Evolutionary conservation across 2,113 vertebrate genomes (phyloP).

Genomic region (Platysternon megacephalum): DNA sequence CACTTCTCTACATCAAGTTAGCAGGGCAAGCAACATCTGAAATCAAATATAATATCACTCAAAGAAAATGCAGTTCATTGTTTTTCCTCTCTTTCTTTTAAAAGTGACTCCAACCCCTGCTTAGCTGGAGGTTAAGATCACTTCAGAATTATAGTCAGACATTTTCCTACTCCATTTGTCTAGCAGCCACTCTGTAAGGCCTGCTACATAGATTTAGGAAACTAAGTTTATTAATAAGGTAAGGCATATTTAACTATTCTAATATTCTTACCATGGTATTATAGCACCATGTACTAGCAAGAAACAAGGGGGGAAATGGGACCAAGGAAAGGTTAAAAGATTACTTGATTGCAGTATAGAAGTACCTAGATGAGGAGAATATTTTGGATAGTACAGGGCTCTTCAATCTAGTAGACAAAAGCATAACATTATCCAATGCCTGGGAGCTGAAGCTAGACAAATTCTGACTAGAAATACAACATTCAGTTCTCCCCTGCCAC

Average conservation of each 20-base stretch:
- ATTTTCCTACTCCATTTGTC: neutral
- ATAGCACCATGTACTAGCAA: neutral
- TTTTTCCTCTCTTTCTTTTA: neutral
- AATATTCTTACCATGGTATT: neutral
- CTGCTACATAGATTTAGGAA: neutral
- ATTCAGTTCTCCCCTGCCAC: no score
- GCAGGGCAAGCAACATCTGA: neutral
- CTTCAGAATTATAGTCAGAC: neutral
- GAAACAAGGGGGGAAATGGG: neutral
- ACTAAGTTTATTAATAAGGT: neutral
- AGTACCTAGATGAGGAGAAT: neutral
- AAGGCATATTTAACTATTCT: neutral
- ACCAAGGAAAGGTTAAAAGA: neutral
- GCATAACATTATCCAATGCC: neutral
- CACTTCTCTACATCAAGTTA: neutral
- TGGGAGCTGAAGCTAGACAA: neutral
- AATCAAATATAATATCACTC: neutral
- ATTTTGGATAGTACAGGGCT: neutral
- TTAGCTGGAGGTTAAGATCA: neutral
- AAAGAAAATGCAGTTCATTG: neutral
- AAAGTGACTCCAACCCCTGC: neutral
- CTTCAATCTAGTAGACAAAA: neutral
- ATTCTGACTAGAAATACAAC: neutral
- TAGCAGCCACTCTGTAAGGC: neutral
- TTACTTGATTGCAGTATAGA: accelerated